Base-by-base conservation (phyloP, 2,113 vertebrate genomes). In the Asarcornis scutulata region DNA sequence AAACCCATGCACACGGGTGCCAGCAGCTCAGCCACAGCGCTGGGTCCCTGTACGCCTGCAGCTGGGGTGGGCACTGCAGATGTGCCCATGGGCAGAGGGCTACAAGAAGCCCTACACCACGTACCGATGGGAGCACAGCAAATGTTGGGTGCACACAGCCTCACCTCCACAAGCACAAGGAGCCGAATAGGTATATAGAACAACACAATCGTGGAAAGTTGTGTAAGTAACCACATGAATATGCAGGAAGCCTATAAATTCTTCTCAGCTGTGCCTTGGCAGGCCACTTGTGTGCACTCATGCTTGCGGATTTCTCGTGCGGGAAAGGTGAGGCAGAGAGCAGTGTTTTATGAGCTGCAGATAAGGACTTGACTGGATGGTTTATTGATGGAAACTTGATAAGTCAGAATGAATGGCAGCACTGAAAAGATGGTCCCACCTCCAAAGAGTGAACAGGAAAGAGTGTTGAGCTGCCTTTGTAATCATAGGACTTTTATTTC, bases 1-100 rank as follows among this genome's bases (percentile, higher is more conserved):
- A 76, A 76, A 26, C 32, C 13, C 0, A 13, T 14, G 2, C 22
- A 38, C 60, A 38, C 9, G 0, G 0, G 36, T 46, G 46, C 20
- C 67, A 91, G 75, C 2, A 3, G 48, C 26, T 79, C 62, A 83
- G 74, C 40, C 78, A 52, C 40, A 62, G 21, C 21, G 40, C 31
- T 38, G 22, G 27, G 29, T 38, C 67, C 64, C 67, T 36, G 32
- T 10, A 17, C 2, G 48, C 56, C 67, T 73, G 36, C 7, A 56
- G 59, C 60, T 52, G 76, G 34, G 36, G 38, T n/a, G 23, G 48
- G 53, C 23, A n/a, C 48, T 72, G 72, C 40, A 50, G 38, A n/a
- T 21, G 46, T 5, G 60, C 48, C 71, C 25, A 2, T 7, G 59
- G 40, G n/a, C n/a, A 89, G 34, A 59, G 31, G 8, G 71, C 29